phyloP scores from a whole-genome alignment of 2,113 vertebrate species.

The Epinephelus cyanopodus region DNA sequence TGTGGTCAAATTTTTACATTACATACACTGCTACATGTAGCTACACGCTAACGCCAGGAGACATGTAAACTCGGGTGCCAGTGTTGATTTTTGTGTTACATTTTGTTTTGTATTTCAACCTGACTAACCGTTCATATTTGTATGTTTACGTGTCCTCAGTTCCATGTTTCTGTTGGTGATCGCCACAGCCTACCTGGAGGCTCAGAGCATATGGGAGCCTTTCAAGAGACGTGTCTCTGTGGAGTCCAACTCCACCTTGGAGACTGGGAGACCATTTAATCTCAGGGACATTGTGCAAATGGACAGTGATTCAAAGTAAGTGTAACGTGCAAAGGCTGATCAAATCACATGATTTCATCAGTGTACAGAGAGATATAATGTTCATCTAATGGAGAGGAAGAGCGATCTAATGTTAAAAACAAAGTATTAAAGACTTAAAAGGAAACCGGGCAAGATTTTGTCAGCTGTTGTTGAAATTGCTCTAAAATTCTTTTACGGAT shows the following conservation, averaged over 20 bases:
- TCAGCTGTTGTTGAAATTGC: not conserved
- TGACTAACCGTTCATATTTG: not conserved
- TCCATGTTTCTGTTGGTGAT: conserved; percentile 97
- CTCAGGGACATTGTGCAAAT: conserved; percentile 98
- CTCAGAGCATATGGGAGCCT: conserved; percentile 98
- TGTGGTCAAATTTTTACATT: no score
- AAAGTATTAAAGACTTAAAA: no score
- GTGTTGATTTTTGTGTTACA: no score
- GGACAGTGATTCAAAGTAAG: conserved; percentile 95
- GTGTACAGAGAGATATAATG: not conserved
- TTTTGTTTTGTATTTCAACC: not conserved
- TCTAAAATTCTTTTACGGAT: not conserved
- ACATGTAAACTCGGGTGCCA: no score
- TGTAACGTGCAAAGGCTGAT: conserved; percentile 18
- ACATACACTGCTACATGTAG: no score
- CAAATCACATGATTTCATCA: not conserved
- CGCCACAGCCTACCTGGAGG: conserved; percentile 96
- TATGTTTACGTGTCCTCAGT: conserved; percentile 79
- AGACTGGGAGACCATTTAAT: conserved; percentile 95
- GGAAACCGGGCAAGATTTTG: not conserved
- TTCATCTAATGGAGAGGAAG: not conserved
- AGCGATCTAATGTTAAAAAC: not conserved
- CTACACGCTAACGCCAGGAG: no score
- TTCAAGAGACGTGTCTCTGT: conserved; percentile 94
- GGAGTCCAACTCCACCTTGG: conserved; percentile 92